Evolutionary conservation across 2,797 vertebrate genomes (phyloP).

Genomic region (Onychomys torridus): DNA sequence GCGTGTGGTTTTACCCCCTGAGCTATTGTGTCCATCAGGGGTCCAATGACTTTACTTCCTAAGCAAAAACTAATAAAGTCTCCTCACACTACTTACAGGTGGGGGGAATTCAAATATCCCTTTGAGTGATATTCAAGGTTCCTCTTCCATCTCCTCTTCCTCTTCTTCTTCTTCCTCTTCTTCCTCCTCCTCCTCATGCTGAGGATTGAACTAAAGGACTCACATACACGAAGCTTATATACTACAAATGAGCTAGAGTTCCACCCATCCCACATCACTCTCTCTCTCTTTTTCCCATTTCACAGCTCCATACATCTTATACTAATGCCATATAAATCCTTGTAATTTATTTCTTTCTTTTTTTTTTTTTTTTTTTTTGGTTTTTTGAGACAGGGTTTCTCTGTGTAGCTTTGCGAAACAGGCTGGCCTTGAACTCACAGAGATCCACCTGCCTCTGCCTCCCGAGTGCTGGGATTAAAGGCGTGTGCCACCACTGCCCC

Average conservation of each 20-base stretch:
- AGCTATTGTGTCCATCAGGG: not conserved
- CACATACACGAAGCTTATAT: not conserved
- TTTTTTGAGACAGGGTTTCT: no score
- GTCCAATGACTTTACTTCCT: not conserved
- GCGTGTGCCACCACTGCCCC: no score
- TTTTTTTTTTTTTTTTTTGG: no score
- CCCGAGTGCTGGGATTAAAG: no score
- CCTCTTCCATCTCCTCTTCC: not conserved
- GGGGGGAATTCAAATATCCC: not conserved
- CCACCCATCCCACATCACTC: not conserved
- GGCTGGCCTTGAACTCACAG: no score
- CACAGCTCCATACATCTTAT: not conserved
- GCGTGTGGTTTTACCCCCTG: not conserved
- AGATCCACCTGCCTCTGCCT: no score
- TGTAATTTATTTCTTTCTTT: constrained; percentile 20
- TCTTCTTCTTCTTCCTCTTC: not conserved
- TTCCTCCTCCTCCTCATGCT: not conserved
- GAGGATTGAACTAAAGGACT: not conserved
- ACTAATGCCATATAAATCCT: not conserved
- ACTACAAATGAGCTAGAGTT: not conserved
- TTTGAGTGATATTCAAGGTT: not conserved
- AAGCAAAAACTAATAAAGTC: not conserved
- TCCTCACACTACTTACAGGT: not conserved
- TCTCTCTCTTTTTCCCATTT: not conserved
- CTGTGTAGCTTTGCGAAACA: no score